Percentiles rank a stretch among this genome's conserved stretches.
These are phyloP conservation scores for Leucozona laternaria DNA, from an alignment of 2,888 invertebrate species.

Conservation along the genomic window DNA sequence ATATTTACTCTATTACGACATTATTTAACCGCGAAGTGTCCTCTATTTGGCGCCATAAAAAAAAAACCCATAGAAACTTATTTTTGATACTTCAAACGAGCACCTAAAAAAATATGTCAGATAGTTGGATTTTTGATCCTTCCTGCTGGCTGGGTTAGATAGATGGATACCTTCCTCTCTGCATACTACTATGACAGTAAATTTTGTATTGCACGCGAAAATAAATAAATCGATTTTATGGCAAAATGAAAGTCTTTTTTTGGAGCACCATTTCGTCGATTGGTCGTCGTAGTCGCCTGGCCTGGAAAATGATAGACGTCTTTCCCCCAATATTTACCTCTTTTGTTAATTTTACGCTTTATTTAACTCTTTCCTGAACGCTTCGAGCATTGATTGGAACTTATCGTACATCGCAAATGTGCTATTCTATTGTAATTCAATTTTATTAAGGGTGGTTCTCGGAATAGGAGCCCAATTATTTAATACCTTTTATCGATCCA, in stretches of 20 bases:
- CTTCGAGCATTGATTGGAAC: conserved; percentile 40
- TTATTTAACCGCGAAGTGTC: background rate
- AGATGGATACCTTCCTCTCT: background rate
- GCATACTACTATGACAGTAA: background rate
- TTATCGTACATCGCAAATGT: conserved; percentile 51
- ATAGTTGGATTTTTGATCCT: conserved; percentile 12
- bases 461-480: background rate
- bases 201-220: conserved; percentile 3
- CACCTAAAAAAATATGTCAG: background rate
- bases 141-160: background rate
- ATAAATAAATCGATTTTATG: conserved; percentile 40
- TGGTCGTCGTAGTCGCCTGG: background rate
- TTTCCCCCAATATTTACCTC: background rate
- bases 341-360: conserved; percentile 63
- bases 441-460: background rate
- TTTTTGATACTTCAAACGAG: background rate
- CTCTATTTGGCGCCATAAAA: background rate
- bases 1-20: background rate
- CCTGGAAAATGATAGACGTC: background rate
- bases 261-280: background rate
- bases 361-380: conserved; percentile 47
- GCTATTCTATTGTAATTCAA: conserved; percentile 32
- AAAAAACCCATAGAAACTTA: background rate
- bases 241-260: conserved; percentile 14
- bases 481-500: conserved; percentile 6